phyloP scores from a whole-genome alignment of 2,888 invertebrate species.

The Pterostichus madidus region DNA sequence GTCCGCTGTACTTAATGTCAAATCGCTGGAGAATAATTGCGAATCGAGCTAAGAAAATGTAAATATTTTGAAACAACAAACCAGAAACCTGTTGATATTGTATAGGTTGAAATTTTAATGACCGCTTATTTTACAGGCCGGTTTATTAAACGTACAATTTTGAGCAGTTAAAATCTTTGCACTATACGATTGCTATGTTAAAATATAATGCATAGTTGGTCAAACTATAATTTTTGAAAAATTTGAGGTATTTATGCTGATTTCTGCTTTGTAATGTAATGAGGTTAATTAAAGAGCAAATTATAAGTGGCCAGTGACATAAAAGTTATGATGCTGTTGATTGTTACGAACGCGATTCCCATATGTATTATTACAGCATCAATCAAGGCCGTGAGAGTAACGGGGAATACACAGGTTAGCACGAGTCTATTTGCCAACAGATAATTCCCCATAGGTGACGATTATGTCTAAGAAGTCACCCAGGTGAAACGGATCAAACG shows the following conservation, averaged over 20 bases:
- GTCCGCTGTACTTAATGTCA: constrained; percentile 41
- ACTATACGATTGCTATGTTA: not conserved
- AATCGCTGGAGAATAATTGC: not conserved
- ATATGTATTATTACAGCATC: constrained; percentile 58
- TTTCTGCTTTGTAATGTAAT: constrained; percentile 60
- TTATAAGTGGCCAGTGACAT: constrained; percentile 36
- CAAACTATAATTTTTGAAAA: constrained; percentile 36
- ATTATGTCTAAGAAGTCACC: constrained; percentile 24
- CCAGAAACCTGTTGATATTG: constrained; percentile 13
- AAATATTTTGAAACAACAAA: constrained; percentile 28
- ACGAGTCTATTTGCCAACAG: constrained; percentile 3
- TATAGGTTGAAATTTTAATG: constrained; percentile 1
- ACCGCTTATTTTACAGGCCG: not conserved
- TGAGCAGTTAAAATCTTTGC: not conserved
- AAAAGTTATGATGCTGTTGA: constrained; percentile 60
- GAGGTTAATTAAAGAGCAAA: constrained; percentile 53
- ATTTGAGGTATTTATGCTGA: not conserved
- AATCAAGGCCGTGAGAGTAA: constrained; percentile 60
- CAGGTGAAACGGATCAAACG: constrained; percentile 56
- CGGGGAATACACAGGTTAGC: constrained; percentile 26
- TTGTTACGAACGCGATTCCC: constrained; percentile 58
- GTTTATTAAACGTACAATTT: constrained; percentile 1
- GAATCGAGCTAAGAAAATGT: constrained; percentile 3
- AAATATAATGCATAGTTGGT: not conserved
- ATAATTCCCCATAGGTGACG: constrained; percentile 5